Evolutionary conservation across 2,113 vertebrate species (phyloP).

Genomic region (Typhlomys cinereus): DNA sequence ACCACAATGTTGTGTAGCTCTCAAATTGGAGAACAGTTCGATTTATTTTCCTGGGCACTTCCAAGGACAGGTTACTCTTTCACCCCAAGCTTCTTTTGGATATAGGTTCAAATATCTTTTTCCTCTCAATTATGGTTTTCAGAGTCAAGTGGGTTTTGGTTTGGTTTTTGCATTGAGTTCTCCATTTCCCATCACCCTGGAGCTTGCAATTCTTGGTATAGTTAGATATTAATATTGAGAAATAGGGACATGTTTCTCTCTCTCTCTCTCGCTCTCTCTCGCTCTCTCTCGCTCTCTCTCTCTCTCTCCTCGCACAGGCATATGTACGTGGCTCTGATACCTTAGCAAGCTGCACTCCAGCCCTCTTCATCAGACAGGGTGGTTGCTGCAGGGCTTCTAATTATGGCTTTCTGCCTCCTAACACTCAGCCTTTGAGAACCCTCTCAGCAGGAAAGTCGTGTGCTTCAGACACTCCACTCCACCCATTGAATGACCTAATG

Average conservation of each 20-base stretch:
- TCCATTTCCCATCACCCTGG: not conserved
- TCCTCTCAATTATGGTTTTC: conserved; percentile 68
- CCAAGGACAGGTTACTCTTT: conserved; percentile 29
- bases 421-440: conserved; percentile 58
- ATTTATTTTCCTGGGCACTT: conserved; percentile 38
- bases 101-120: conserved; percentile 65
- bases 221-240: not conserved
- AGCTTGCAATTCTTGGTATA: not conserved
- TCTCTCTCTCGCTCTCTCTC: no score
- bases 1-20: not conserved
- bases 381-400: conserved; percentile 37
- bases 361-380: not conserved
- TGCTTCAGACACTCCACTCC: conserved; percentile 15
- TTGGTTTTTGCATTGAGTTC: conserved; percentile 54
- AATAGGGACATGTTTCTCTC: not conserved
- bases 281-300: no score
- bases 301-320: not conserved
- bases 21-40: conserved; percentile 16
- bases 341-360: conserved; percentile 28
- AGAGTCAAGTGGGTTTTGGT: conserved; percentile 13
- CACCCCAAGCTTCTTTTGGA: conserved; percentile 34
- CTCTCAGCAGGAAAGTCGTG: not conserved
- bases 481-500: conserved; percentile 43
- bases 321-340: not conserved
- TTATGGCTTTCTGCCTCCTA: conserved; percentile 56